These are phyloP conservation scores for Schlechtendalia chinensis DNA, from an alignment of 1,140 invertebrate genomes.

Conservation along the genomic window DNA sequence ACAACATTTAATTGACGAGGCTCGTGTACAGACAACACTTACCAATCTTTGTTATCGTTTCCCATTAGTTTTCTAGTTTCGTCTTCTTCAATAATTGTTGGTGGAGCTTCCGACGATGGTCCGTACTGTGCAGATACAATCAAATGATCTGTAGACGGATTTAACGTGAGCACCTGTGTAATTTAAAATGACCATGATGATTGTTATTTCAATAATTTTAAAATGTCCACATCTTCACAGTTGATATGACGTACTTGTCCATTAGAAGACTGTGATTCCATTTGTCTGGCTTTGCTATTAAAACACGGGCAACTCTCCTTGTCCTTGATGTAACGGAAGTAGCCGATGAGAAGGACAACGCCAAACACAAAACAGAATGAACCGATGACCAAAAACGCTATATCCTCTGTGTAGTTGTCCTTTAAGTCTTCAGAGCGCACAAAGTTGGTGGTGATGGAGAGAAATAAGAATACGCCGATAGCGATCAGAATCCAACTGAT, in stretches of 20 bases:
- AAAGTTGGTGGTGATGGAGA: slow-evolving; percentile 21
- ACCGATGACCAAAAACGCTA: slow-evolving; percentile 51
- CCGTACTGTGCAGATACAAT: slow-evolving; percentile 68
- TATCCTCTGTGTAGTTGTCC: slow-evolving; percentile 43
- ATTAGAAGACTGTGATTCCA: slow-evolving; percentile 55
- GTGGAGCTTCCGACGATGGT: slow-evolving; percentile 67
- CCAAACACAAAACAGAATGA: slow-evolving; percentile 53
- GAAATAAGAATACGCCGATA: slow-evolving; percentile 18
- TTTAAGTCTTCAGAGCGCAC: not conserved
- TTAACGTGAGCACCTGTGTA: slow-evolving; percentile 57
- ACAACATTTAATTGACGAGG: not conserved
- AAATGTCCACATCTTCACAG: not conserved
- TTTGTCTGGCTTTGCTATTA: slow-evolving; percentile 54
- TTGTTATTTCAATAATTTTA: slow-evolving; percentile 17
- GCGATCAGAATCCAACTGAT: slow-evolving; percentile 33
- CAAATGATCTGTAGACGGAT: slow-evolving; percentile 70
- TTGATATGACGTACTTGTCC: slow-evolving; percentile 54
- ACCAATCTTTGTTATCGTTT: slow-evolving; percentile 66
- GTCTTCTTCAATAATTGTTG: slow-evolving; percentile 60
- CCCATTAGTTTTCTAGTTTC: slow-evolving; percentile 69
- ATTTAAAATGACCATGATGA: not conserved
- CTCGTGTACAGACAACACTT: slow-evolving; percentile 52
- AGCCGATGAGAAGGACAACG: slow-evolving; percentile 52
- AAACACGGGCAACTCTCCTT: slow-evolving; percentile 55
- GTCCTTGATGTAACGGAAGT: slow-evolving; percentile 53